Base-by-base conservation (phyloP, 2,888 invertebrate genomes). In the Cheilosia scutellata region DNA sequence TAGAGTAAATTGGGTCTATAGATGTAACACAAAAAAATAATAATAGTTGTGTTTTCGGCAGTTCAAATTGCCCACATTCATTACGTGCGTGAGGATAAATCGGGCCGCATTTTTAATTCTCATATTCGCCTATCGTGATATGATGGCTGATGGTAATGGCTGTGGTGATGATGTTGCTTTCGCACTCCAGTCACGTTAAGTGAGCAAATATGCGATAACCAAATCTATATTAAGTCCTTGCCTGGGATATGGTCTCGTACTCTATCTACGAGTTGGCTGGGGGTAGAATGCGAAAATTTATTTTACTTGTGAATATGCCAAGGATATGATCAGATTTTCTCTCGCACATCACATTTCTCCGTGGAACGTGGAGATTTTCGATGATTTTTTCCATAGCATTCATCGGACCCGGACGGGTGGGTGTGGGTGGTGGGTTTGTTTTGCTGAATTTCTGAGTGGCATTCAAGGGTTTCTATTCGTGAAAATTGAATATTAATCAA, bases 1-100 rank as follows among this genome's bases (percentile, higher is more conserved):
- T 76, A 74, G 51, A 51, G 51, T 44, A 58, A 29, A 25, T 6
- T 16, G 9, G 7, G 9, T n/a, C 6, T 33, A 9, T 2, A 51
- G 27, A 51, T 13, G 66, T 29, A 5, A 27, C 33, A 37, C 58
- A 71, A 27, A 57, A 71, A 76, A 82, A 75, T 75, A 70, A 79
- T 79, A 37, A 11, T 37, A 37, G 37, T 71, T 68, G 57, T 62
- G 66, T 66, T 66, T 72, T 76, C 66, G 76, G 80, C 76, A 80
- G 58, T 76, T 68, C 57, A 71, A 86, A 86, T 86, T 86, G 82
- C 72, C 76, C 80, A 47, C 76, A 82, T 82, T 82, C 77, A 86
- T 86, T 82, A 86, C 86, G 82, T 86, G 86, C 86, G 86, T 86
- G 86, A 71, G 76, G 68, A 86, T 86, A 86, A 82, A 86, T 77